Conservation (phyloP, 2,113 vertebrate genomes). For the Chaenocephalus aceratus region DNA sequence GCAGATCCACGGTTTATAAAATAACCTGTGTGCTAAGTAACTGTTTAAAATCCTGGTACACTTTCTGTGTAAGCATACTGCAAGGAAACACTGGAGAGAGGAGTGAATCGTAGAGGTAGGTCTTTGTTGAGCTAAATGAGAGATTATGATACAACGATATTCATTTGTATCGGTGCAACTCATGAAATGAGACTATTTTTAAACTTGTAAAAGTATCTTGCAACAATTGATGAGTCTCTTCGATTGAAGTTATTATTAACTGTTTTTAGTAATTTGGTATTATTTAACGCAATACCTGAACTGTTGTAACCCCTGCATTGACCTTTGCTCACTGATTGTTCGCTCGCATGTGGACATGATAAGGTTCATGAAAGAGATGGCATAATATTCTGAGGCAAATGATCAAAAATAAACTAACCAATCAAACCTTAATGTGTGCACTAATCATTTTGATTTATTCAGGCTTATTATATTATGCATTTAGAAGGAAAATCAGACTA, state of each 20-base stretch:
- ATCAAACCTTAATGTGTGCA: not conserved
- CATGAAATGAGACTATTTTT: not conserved
- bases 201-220: not conserved
- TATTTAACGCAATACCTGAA: not conserved
- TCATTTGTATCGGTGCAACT: not conserved
- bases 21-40: slow-evolving; percentile 54
- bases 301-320: not conserved
- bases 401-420: too few species aligned
- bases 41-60: slow-evolving; percentile 11
- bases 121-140: slow-evolving; percentile 4
- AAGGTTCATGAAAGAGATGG: not conserved
- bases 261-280: too few species aligned
- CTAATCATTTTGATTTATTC: not conserved
- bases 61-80: slow-evolving; percentile 9
- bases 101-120: slow-evolving; percentile 52
- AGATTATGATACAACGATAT: not conserved
- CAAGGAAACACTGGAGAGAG: slow-evolving; percentile 15
- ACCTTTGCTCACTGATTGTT: slow-evolving; percentile 30
- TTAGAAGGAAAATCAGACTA: not conserved
- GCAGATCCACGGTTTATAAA: slow-evolving; percentile 78
- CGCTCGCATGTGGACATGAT: not conserved
- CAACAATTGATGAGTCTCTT: not conserved
- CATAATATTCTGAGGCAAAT: not conserved
- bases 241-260: not conserved
- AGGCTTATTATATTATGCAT: not conserved